Evolutionary conservation across 2,888 invertebrate species (phyloP), one percentile per base, ranked within the genome.

Genomic region (Opisthograptis luteolata): DNA sequence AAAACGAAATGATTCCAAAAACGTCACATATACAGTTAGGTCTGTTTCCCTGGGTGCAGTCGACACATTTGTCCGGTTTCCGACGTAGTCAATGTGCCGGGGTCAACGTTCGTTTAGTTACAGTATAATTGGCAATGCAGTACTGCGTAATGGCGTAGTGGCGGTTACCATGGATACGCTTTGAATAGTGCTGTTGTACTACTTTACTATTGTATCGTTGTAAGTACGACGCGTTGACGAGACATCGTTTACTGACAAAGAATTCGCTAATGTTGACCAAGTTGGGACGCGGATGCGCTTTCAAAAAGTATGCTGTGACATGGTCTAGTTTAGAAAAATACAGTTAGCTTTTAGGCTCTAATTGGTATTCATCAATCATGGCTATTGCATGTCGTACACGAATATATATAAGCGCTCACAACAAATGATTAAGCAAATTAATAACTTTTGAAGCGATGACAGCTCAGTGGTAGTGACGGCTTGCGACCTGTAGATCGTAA

Each of bases 51-150:
- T 13, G 5, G 4, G 19, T 19, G 3, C 25, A 19, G 15, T 19
- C 20, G 7, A 34, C 13, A 27, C 13, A 27, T 14, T 5, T 27
- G 25, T 25, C 20, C 10, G 22, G 10, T 36, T 13, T 22, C 9
- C 27, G 5, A 34, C 13, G 13, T 4, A 43, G 31, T 24, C 15
- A 24, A 7, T 10, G 13, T 3, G 20, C 17, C 1, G 24, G 27
- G 28, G 20, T 45, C 31, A 24, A 31, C 25, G 35, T 37, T 39
- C 46, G 20, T 36, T 36, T 22, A 24, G 44, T 37, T 17, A 14
- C 25, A 20, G 37, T 13, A 30, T 47, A 44, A 50, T 50, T 44
- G 43, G 34, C 49, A 49, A 37, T 49, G 22, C 44, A 50, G 43
- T 17, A 17, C 37, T 37, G 48, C 50, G 44, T 37, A 48, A 30